Evolutionary conservation across 2,797 vertebrate genomes (phyloP).

Genomic region (Catostomus latipinnis): DNA sequence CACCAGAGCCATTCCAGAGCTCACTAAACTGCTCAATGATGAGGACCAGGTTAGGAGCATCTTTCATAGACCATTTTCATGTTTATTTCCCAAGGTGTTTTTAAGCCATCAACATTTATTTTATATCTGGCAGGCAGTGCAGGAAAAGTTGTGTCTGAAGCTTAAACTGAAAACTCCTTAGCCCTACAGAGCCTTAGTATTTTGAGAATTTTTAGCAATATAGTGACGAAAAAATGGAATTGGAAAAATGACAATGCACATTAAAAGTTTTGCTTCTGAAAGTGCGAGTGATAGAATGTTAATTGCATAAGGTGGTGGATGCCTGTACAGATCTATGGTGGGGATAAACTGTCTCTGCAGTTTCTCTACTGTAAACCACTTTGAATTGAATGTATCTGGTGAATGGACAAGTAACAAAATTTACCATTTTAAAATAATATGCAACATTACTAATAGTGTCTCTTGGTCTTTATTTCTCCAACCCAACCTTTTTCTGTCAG

Average conservation of each 20-base stretch:
- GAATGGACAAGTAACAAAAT: too few relatives aligned
- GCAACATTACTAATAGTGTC: too few relatives aligned
- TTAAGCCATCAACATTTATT: not conserved
- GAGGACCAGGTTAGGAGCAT: conserved; percentile 91
- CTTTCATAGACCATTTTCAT: not conserved
- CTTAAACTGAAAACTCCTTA: not conserved
- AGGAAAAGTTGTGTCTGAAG: too few relatives aligned
- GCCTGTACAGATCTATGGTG: too few relatives aligned
- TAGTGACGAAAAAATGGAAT: not conserved
- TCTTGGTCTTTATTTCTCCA: not conserved
- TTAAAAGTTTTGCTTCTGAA: not conserved
- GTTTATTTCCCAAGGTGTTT: not conserved
- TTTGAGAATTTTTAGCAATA: conserved; percentile 10
- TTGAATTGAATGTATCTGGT: too few relatives aligned
- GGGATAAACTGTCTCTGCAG: too few relatives aligned
- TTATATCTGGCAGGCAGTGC: too few relatives aligned
- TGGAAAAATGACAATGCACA: not conserved
- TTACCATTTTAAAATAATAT: too few relatives aligned
- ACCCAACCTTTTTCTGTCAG: conserved; percentile 66
- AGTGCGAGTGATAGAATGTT: too few relatives aligned
- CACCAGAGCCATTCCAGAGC: conserved; percentile 96
- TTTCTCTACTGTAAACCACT: too few relatives aligned
- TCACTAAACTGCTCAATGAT: conserved; percentile 97
- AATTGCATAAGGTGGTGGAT: too few relatives aligned
- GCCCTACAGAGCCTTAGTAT: not conserved